phyloP scores from a whole-genome alignment of 2,797 vertebrate genomes.

The Parotocinclus haroldoi region DNA sequence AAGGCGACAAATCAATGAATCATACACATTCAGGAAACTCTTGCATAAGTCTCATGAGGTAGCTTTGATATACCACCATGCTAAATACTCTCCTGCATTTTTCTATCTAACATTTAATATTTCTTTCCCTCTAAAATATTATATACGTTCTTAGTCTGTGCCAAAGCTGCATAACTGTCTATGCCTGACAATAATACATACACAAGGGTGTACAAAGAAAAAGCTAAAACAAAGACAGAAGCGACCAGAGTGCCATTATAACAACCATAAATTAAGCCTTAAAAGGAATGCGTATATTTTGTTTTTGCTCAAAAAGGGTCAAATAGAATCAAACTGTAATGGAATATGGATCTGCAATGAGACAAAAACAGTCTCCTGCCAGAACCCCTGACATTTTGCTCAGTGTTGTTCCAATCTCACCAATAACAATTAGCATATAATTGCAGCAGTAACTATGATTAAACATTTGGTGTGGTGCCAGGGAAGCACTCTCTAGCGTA shows the following conservation, averaged over 20 bases:
- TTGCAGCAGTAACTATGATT: constrained; percentile 76
- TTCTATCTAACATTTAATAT: constrained; percentile 23
- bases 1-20: too few species aligned
- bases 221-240: too few species aligned
- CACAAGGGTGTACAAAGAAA: too few species aligned
- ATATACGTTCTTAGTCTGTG: constrained; percentile 4
- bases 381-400: constrained; percentile 61
- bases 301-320: too few species aligned
- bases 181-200: too few species aligned
- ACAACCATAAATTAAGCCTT: too few species aligned
- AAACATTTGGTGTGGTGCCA: constrained; percentile 64
- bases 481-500: constrained; percentile 56
- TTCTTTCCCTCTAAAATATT: constrained; percentile 6
- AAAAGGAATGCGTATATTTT: too few species aligned
- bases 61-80: constrained; percentile 38
- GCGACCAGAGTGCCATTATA: too few species aligned
- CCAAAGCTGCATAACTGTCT: too few species aligned
- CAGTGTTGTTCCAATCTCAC: constrained; percentile 60
- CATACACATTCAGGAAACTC: too few species aligned
- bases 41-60: too few species aligned
- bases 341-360: not conserved
- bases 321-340: too few species aligned
- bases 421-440: constrained; percentile 74
- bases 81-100: constrained; percentile 19
- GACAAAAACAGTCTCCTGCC: constrained; percentile 51